Evolutionary conservation across 2,888 invertebrate genomes (phyloP).

Genomic region (Watsonalla cultraria): DNA sequence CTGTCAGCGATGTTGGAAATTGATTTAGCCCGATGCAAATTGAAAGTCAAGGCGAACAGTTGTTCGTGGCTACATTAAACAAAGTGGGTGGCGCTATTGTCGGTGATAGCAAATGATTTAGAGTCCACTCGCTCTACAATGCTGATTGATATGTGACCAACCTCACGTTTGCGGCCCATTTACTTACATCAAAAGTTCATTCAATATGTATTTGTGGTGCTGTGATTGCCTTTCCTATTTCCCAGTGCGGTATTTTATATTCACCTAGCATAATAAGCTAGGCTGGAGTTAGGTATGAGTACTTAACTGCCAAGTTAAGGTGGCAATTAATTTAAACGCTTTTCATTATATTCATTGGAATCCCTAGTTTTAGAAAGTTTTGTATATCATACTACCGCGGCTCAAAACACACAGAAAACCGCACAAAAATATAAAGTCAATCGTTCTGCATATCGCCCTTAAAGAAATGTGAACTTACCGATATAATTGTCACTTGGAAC

Average conservation of each 20-base stretch:
- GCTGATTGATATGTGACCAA: slow-evolving; percentile 58
- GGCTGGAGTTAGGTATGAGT: no score
- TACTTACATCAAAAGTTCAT: slow-evolving; percentile 55
- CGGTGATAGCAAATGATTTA: slow-evolving; percentile 49
- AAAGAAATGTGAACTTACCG: slow-evolving; percentile 76
- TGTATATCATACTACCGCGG: no score
- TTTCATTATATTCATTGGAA: no score
- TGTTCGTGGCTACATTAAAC: slow-evolving; percentile 42
- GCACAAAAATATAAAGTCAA: no score
- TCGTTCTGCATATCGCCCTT: no score
- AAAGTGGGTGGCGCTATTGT: slow-evolving; percentile 49
- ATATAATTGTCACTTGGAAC: slow-evolving; percentile 89
- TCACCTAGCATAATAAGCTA: no score
- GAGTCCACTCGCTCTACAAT: slow-evolving; percentile 31
- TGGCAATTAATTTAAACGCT: no score
- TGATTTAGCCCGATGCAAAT: slow-evolving; percentile 39
- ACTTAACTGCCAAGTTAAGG: no score
- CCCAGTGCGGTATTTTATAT: slow-evolving; percentile 9
- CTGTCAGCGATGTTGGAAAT: slow-evolving; percentile 34
- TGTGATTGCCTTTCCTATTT: slow-evolving; percentile 25
- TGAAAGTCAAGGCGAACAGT: slow-evolving; percentile 36
- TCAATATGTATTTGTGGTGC: slow-evolving; percentile 28
- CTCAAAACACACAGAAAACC: no score
- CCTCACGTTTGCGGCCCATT: slow-evolving; percentile 55
- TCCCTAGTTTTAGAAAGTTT: no score